Conservation (phyloP, 2,113 vertebrate genomes). For the Callaeas wilsoni region DNA sequence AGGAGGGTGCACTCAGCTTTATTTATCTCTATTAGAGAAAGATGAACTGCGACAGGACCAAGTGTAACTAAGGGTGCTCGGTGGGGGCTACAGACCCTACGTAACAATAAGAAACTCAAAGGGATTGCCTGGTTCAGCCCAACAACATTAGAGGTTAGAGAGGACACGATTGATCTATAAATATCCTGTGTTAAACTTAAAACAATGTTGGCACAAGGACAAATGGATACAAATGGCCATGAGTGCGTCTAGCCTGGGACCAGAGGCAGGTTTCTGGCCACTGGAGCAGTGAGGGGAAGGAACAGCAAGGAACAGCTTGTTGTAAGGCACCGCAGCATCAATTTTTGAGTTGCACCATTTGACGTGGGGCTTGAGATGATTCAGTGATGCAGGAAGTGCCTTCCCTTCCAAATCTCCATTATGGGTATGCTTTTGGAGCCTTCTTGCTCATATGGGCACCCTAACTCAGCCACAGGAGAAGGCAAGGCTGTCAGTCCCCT, state of each 20-base stretch:
- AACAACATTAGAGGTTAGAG: neutral
- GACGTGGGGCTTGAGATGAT: neutral
- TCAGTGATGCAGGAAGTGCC: neutral
- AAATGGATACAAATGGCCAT: slow-evolving; percentile 47
- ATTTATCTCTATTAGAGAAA: neutral
- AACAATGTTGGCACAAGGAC: slow-evolving; percentile 57
- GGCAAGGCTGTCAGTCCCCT: neutral
- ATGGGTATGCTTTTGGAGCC: neutral
- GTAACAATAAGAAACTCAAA: neutral
- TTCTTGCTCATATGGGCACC: neutral
- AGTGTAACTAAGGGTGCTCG: neutral
- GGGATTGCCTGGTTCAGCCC: neutral
- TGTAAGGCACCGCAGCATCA: neutral
- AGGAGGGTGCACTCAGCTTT: neutral
- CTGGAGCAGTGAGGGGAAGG: neutral
- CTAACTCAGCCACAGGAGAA: neutral
- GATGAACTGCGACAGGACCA: accelerated
- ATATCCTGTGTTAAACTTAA: slow-evolving; percentile 41
- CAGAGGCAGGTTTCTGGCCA: neutral
- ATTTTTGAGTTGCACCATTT: neutral
- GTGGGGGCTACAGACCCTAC: neutral
- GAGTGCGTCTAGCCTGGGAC: neutral
- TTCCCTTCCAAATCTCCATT: neutral
- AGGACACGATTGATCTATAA: slow-evolving; percentile 39
- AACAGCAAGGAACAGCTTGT: neutral